A percentile compares a stretch with the other conserved stretches of the same genome.
These are phyloP conservation scores for Alouatta palliata DNA, from an alignment of 2,113 vertebrate species.

Conservation along the genomic window DNA sequence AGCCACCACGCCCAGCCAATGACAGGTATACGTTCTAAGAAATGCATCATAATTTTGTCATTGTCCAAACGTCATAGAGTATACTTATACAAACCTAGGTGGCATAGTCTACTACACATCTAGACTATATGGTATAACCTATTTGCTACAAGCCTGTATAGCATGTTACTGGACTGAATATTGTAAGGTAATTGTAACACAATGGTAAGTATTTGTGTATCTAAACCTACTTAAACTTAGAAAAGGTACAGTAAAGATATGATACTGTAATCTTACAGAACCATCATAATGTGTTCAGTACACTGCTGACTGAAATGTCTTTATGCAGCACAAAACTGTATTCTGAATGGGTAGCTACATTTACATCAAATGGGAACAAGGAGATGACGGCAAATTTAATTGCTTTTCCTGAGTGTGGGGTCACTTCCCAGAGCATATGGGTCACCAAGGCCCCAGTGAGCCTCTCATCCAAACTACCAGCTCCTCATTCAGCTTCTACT, in stretches of 20 bases:
- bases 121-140: background rate
- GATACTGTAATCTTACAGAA: background rate
- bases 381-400: background rate
- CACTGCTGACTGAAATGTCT: background rate
- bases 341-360: background rate
- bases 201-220: background rate
- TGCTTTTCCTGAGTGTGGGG: background rate
- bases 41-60: background rate
- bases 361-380: background rate
- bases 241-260: background rate
- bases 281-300: too few species aligned
- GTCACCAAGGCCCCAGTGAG: background rate
- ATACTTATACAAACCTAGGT: background rate
- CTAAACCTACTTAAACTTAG: background rate
- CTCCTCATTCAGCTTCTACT: background rate
- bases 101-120: too few species aligned
- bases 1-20: too few species aligned
- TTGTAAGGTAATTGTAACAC: background rate
- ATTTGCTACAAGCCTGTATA: background rate
- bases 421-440: background rate
- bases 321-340: background rate
- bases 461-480: background rate
- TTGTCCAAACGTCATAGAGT: background rate
- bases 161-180: background rate
- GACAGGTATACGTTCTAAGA: background rate